Evolutionary conservation across 2,888 invertebrate species (phyloP), one percentile per base, ranked within the genome.

Genomic region (Malthinus seriepunctatus): DNA sequence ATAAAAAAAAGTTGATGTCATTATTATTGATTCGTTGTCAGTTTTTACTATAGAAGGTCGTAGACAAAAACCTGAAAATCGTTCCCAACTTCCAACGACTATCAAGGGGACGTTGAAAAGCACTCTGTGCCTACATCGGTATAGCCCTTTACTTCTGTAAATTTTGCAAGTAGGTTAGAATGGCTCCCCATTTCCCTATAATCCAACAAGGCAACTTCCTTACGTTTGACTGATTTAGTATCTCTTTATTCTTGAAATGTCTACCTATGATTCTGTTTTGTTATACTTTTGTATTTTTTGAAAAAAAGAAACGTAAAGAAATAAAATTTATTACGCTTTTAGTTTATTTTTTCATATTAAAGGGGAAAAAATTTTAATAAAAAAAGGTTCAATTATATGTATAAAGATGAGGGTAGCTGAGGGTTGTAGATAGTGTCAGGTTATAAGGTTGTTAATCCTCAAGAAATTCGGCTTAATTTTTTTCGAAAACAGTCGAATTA

Each of bases 81-180:
- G 42, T 51, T 51, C 14, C 42, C 39, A 51, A 51, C 42, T 51
- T 51, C n/a, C 31, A 51, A 51, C 51, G 33, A 51, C 42, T 42
- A 51, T 44, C 51, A 32, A 34, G 51, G 51, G 51, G 51, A 44
- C 42, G 31, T 51, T 51, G 32, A 33, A 44, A 32, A 51, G 39
- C 39, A 33, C 34, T 33, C 34, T 42, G 39, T 42, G 14, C 51
- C 34, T 51, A 23, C 42, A 14, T 51, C 14, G 39, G 15, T 44
- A 51, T 42, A 44, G 46, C 45, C 31, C 46, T 52, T 52, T 52
- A 37, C 52, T 44, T 52, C 44, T 31, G 52, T 52, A 37, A 52
- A 52, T 46, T 44, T 52, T 35, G 42, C 51, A 51, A 52, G 52
- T 52, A 52, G 45, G 52, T 45, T 45, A 51, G 52, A 52, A 52